Evolutionary conservation across 2,888 invertebrate species (phyloP).

Genomic region (Mycalesis mineus): DNA sequence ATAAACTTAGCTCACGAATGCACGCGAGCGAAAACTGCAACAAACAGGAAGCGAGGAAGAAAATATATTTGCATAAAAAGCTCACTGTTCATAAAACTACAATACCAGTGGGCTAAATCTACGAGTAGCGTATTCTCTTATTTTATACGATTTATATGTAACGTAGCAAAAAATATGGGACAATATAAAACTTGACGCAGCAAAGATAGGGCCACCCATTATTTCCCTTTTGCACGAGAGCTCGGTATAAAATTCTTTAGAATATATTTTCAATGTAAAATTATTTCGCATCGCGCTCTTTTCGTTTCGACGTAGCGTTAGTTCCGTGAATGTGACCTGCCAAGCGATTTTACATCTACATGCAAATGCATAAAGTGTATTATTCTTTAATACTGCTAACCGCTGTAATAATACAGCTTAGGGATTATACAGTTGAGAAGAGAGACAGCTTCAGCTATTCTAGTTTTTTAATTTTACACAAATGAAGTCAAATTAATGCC

Average conservation of each 20-base stretch:
- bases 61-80: neutral
- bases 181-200: conserved; percentile 11
- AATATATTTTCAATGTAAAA: conserved; percentile 15
- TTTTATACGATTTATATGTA: conserved; percentile 4
- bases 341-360: neutral
- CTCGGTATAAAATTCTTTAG: conserved; percentile 14
- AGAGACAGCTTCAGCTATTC: neutral
- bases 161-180: conserved; percentile 10
- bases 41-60: neutral
- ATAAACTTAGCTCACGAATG: no score
- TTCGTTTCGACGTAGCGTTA: conserved; percentile 10
- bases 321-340: neutral
- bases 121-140: neutral
- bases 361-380: neutral
- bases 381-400: neutral
- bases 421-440: neutral
- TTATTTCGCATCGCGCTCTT: conserved; percentile 9
- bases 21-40: no score
- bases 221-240: conserved; percentile 5
- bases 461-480: neutral
- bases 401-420: neutral
- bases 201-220: conserved; percentile 15
- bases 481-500: no score
- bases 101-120: neutral
- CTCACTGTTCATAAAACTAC: neutral